Evolutionary conservation across 2,888 invertebrate species (phyloP), one percentile per base, ranked within the genome.

Genomic region (Tholera decimalis): DNA sequence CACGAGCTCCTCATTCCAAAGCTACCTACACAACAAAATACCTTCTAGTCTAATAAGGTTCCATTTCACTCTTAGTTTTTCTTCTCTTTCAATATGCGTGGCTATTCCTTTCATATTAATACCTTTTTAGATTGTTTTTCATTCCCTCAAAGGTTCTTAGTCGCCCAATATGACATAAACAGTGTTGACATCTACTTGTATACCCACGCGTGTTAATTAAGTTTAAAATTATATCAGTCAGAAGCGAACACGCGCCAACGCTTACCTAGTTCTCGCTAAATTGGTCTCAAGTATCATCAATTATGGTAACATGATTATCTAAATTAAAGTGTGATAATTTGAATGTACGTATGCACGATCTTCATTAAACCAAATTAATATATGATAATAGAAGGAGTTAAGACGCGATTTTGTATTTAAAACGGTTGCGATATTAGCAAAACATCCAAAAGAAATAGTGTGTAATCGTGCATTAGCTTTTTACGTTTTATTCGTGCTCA

Each of bases 251-350:
- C n/a, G 24, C 37, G n/a, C 28, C 22, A 50, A 37, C 9, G n/a
- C n/a, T n/a, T 6, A 22, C 37, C 50, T 9, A 50, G 44, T 49
- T 15, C 54, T 54, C 43, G 9, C 68, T 54, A 50, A 73, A 74
- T 74, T 50, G 37, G 69, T 47, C 39, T 67, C 53, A 18, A 54
- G 39, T 74, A 30, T 54, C 71, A 60, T 54, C 49, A 60, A 71
- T 68, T 73, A 68, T 44, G 20, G 44, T 18, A 44, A 67, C n/a
- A 8, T 8, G 47, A 59, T 73, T 18, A 68, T 58, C 49, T 54
- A 28, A 44, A 67, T 49, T 67, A 49, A 43, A 43, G 20, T 37
- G 11, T 26, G 30, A 15, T 56, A 18, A 58, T 49, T 53, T 39
- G 1, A 20, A 30, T 54, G 18, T 33, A 35, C 43, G 72, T 37